A percentile compares a stretch with the other conserved stretches of the same genome.
Conservation (phyloP, 2,113 vertebrate species). For the Odocoileus hemionus region DNA sequence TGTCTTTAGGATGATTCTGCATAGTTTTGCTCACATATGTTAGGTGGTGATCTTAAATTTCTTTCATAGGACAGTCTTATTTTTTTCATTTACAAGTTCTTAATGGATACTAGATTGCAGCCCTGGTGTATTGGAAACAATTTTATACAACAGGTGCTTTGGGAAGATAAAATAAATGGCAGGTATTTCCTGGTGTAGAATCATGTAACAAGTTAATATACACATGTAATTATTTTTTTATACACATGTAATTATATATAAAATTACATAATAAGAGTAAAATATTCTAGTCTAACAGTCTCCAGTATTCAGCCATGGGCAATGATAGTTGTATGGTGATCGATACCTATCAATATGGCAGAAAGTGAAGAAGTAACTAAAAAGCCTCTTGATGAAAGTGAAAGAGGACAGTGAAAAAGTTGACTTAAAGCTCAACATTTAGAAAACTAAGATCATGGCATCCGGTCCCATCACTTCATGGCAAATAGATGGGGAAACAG, state of each 20-base stretch:
- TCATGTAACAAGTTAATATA: background rate
- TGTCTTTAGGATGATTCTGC: background rate
- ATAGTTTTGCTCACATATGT: background rate
- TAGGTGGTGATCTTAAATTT: background rate
- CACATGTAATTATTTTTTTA: background rate
- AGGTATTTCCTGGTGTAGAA: background rate
- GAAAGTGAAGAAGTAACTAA: background rate
- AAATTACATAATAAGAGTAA: background rate
- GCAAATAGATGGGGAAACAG: background rate
- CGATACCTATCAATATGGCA: background rate
- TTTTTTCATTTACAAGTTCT: slow-evolving; percentile 12
- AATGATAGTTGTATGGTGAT: background rate
- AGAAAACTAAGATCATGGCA: background rate
- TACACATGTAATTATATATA: background rate
- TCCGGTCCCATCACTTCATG: background rate
- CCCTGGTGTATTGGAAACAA: background rate
- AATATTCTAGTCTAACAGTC: background rate
- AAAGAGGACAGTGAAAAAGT: background rate
- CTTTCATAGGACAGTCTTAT: background rate
- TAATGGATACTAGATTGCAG: background rate
- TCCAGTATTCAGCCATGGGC: background rate
- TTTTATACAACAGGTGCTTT: background rate
- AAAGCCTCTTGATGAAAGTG: background rate
- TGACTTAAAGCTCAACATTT: background rate
- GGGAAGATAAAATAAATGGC: background rate